These are phyloP conservation scores for Champsocephalus gunnari DNA, from an alignment of 2,797 vertebrate genomes.

Conservation along the genomic window DNA sequence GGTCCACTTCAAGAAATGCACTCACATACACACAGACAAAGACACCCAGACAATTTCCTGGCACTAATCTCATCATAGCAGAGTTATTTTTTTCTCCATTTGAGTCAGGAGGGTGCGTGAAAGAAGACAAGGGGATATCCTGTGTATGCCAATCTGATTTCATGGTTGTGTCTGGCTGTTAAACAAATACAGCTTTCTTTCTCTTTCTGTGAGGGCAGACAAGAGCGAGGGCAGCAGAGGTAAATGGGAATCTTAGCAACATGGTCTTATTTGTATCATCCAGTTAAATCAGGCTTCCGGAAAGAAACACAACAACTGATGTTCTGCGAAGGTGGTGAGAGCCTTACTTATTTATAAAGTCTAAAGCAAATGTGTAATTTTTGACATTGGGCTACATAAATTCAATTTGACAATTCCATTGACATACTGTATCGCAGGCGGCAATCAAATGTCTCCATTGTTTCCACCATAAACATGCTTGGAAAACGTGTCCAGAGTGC, in stretches of 20 bases:
- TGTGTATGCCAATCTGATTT: slow-evolving; percentile 46
- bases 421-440: slow-evolving; percentile 7
- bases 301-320: slow-evolving; percentile 31
- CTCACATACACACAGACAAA: slow-evolving; percentile 16
- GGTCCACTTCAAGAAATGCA: slow-evolving; percentile 6
- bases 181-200: slow-evolving; percentile 18
- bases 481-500: slow-evolving; percentile 17
- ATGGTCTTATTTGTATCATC: slow-evolving; percentile 31
- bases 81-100: slow-evolving; percentile 3
- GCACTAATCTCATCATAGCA: slow-evolving; percentile 39
- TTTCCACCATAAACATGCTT: neutral
- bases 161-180: slow-evolving; percentile 40
- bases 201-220: slow-evolving; percentile 27
- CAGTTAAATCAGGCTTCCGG: slow-evolving; percentile 44
- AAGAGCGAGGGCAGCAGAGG: slow-evolving; percentile 3
- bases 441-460: slow-evolving; percentile 9
- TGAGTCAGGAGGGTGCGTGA: slow-evolving; percentile 11
- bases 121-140: slow-evolving; percentile 38
- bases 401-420: too few species aligned
- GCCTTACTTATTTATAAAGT: neutral
- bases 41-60: slow-evolving; percentile 42
- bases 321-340: slow-evolving; percentile 1
- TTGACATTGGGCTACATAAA: too few species aligned
- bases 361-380: too few species aligned
- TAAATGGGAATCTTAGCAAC: slow-evolving; percentile 26